Base-by-base conservation (phyloP, 2,888 invertebrate genomes). In the Nineta flava region DNA sequence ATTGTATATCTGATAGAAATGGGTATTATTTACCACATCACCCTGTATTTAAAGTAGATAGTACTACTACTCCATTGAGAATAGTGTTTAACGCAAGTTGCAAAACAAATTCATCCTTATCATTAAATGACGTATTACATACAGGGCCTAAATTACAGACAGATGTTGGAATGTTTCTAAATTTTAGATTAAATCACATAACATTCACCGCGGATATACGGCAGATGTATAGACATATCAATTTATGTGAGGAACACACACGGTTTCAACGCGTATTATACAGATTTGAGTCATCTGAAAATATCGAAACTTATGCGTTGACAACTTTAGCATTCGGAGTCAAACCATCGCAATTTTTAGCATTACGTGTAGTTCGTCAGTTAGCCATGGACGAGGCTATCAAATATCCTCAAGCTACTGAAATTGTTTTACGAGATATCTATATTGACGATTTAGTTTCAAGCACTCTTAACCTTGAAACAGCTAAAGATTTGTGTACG, bases 171-270 rank as follows among this genome's bases (percentile, higher is more conserved):
- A 42, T 52, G 2, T 35, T 53, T 21, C 10, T 54, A 17, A 35
- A 45, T 3, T 52, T 55, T 48, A 16, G 53, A 10, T 32, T 51
- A 10, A 47, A 45, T 46, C 17, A 47, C 9, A 43, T 50, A 2
- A 53, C 44, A 9, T 42, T 53, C 12, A 49, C 52, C 9, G 48
- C 52, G 1, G 54, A 54, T 42, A 52, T 54, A 10, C 43, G 41
- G 9, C 50, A 53, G 12, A 54, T 53, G 53, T 55, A 52, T 41
- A 21, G 48, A 9, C 48, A 51, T 16, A 53, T 54, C 9, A 12
- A 15, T 13, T 26, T 53, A 16, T 19, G 19, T 9, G 40, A 43
- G 40, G 15, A 47, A n/a, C 48, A 50, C 17, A 16, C 46, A 35
- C 42, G 46, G 16, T 53, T 41, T 48, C 50, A 52, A 10, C n/a